Evolutionary conservation across 2,113 vertebrate genomes (phyloP), one percentile per base, ranked within the genome.

Genomic region (Taurulus bubalis): DNA sequence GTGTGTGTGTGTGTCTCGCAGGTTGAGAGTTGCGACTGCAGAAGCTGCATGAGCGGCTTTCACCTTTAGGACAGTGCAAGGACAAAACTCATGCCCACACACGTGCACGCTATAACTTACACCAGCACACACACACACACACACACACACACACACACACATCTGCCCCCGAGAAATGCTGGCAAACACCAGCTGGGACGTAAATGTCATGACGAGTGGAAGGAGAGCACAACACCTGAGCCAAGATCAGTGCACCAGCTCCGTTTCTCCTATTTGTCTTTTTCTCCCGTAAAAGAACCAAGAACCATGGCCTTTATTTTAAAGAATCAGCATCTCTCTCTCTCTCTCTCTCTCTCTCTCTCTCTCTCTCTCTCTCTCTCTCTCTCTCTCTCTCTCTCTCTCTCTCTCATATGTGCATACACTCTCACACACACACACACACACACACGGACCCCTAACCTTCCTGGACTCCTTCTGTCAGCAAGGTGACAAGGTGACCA

Each of bases 401-500:
- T 65, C 30, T 66, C 32, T 9, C 18, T 20, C 30, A 22, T 47
- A 34, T 9, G 7, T 0, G 6, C 49, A 28, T 16, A 56, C 28
- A n/a, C 60, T 49, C 28, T 40, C 9, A 38, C 67, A 59, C 71
- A 49, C 72, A 32, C 45, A 60, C 36, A 65, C 69, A 62, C 77
- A 85, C 45, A 9, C 32, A 32, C 65, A 73, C 58, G 51, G 51
- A 78, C 77, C 24, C 36, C 28, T 60, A 63, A 66, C 70, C 73
- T 77, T 49, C 34, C 8, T 2, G 34, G 63, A 83, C 32, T 20
- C 83, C 68, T 75, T 64, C 64, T 83, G 88, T 91, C 90, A 86
- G 83, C 90, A 71, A 82, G 89, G 86, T 84, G 84, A 87, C 71
- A 79, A 84, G 85, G 85, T 84, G 79, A 82, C 47, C 75, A 62